These are phyloP conservation scores for Synaphobranchus kaupii DNA, from an alignment of 2,797 vertebrate genomes.

Conservation along the genomic window DNA sequence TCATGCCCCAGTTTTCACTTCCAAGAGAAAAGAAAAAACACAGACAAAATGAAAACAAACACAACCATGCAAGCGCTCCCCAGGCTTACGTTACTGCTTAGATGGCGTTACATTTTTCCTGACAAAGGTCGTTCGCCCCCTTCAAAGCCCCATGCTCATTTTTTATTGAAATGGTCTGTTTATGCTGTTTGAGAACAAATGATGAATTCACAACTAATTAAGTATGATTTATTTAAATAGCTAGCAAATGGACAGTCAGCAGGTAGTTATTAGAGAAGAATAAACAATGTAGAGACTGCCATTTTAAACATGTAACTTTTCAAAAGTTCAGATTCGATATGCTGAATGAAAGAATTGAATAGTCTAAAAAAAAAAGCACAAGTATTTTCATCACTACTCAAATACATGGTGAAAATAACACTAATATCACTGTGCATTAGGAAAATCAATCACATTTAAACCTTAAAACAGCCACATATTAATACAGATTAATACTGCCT, in stretches of 20 bases:
- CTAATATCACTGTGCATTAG: neutral
- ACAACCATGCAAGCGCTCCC: neutral
- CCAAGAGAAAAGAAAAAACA: neutral
- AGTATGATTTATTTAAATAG: neutral
- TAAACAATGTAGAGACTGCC: neutral
- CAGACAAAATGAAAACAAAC: constrained; percentile 16
- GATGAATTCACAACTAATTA: neutral
- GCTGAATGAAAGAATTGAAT: neutral
- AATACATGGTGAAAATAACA: neutral
- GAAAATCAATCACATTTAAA: neutral
- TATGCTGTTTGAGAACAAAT: neutral
- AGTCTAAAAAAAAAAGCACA: neutral
- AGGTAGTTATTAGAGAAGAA: neutral
- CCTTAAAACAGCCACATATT: neutral
- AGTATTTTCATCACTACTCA: neutral
- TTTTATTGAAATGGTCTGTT: constrained; percentile 3
- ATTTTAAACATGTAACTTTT: neutral
- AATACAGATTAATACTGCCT: neutral
- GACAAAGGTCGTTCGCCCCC: neutral
- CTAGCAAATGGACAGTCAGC: neutral
- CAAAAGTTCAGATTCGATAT: neutral
- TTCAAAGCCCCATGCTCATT: neutral
- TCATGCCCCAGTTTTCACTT: constrained; percentile 1
- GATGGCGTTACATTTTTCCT: neutral
- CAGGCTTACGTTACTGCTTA: constrained; percentile 7